Evolutionary conservation across 2,888 invertebrate species (phyloP).

Genomic region (Eupeodes luniger): DNA sequence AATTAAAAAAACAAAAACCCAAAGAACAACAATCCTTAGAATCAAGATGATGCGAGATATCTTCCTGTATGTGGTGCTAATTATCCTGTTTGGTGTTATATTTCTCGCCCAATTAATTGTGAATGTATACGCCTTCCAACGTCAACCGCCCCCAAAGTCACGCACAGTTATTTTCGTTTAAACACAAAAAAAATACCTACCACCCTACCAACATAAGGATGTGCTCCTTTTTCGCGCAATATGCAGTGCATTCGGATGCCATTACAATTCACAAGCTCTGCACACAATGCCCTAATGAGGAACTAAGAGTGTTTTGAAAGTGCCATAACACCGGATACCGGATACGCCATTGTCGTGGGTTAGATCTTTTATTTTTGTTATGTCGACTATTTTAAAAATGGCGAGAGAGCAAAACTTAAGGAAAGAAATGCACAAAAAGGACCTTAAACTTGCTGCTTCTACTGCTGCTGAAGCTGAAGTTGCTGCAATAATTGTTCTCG

Average conservation of each 20-base stretch:
- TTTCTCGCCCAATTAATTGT: conserved; percentile 83
- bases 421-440: conserved; percentile 36
- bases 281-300: conserved; percentile 63
- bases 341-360: conserved; percentile 61
- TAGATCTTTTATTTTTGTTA: neutral
- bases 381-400: neutral
- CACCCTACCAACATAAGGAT: neutral
- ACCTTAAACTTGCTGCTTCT: conserved; percentile 65
- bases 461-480: neutral
- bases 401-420: neutral
- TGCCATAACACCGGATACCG: conserved; percentile 56
- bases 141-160: conserved; percentile 81
- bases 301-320: conserved; percentile 48
- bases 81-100: conserved; percentile 83
- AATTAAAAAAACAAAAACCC: no score
- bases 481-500: conserved; percentile 48
- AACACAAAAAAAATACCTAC: neutral
- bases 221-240: neutral
- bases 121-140: conserved; percentile 83
- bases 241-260: conserved; percentile 43
- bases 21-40: neutral
- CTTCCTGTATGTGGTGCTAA: conserved; percentile 82
- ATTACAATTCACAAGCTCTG: conserved; percentile 39
- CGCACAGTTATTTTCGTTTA: conserved; percentile 78
- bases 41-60: conserved; percentile 83